Conservation (phyloP, 2,113 vertebrate species). For the Periophthalmodon schlosseri region DNA sequence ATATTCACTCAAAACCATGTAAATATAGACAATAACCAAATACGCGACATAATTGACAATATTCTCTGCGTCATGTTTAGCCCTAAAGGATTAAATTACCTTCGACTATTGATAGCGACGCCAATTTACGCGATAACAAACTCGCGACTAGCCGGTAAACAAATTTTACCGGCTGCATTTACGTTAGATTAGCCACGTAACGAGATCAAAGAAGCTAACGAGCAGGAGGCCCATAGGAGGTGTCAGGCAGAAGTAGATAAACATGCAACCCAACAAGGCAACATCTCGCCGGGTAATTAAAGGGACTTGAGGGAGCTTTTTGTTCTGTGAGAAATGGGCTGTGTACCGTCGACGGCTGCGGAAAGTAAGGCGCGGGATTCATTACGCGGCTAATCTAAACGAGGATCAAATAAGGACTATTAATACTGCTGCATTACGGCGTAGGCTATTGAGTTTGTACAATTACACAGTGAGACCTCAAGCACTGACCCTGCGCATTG, state of each 20-base stretch:
- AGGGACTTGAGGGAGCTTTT: conserved; percentile 50
- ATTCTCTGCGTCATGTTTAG: not conserved
- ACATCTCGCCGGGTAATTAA: conserved; percentile 56
- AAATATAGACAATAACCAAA: not conserved
- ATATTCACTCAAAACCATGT: not conserved
- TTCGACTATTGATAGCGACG: conserved; percentile 30
- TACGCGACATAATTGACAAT: not conserved
- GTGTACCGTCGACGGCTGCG: conserved; percentile 29
- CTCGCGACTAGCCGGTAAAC: conserved; percentile 37
- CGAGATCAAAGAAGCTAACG: conserved; percentile 48
- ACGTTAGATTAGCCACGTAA: conserved; percentile 34
- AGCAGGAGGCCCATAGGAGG: conserved; percentile 45
- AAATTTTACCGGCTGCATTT: conserved; percentile 25
- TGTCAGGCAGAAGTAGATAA: conserved; percentile 56
- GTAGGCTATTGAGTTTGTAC: conserved; percentile 30
- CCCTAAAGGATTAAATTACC: conserved; percentile 3
- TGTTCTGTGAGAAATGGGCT: conserved; percentile 51
- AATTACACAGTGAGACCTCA: conserved; percentile 57
- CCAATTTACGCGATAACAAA: conserved; percentile 33
- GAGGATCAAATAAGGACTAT: conserved; percentile 40
- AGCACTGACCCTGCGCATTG: conserved; percentile 51
- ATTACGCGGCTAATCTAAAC: conserved; percentile 36
- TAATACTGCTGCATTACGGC: conserved; percentile 10
- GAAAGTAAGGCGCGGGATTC: conserved; percentile 30
- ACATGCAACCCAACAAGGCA: conserved; percentile 40